Percentiles rank a stretch among this genome's conserved stretches.
phyloP scores from a whole-genome alignment of 2,888 invertebrate genomes.

The Eristalinus sepulchralis region DNA sequence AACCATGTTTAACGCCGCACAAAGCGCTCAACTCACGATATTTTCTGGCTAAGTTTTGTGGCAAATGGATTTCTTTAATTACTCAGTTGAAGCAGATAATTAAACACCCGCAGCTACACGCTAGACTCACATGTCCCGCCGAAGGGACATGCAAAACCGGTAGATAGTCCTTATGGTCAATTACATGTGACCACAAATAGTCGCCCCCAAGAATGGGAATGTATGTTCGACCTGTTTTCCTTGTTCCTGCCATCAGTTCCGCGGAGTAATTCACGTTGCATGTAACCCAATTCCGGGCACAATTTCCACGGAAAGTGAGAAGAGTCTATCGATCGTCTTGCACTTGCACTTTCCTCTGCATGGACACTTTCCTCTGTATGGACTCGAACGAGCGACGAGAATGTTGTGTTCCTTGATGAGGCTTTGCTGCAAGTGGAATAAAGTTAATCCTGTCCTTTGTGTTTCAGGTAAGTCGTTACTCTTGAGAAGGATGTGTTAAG shows the following conservation, averaged over 20 bases:
- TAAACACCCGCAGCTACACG: not conserved
- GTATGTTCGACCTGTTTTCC: conserved; percentile 5
- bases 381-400: not conserved
- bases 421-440: conserved; percentile 40
- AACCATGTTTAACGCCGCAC: not conserved
- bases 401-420: conserved; percentile 47
- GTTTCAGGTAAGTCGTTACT: conserved; percentile 43
- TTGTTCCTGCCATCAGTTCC: not conserved
- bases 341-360: conserved; percentile 43
- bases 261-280: conserved; percentile 25
- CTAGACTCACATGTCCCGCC: not conserved
- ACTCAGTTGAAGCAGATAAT: conserved; percentile 10
- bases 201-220: not conserved
- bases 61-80: conserved; percentile 26
- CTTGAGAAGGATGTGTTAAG: not conserved
- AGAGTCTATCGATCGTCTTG: conserved; percentile 45
- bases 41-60: not conserved
- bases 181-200: not conserved
- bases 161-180: conserved; percentile 28
- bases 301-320: conserved; percentile 30
- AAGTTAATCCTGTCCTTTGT: conserved; percentile 31
- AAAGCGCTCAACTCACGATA: not conserved
- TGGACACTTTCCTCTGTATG: conserved; percentile 29
- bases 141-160: conserved; percentile 43
- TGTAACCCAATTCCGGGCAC: conserved; percentile 38